A percentile compares a stretch with the other conserved stretches of the same genome.
These are phyloP conservation scores for Eublepharis macularius DNA, from an alignment of 2,113 vertebrate species.

Conservation along the genomic window DNA sequence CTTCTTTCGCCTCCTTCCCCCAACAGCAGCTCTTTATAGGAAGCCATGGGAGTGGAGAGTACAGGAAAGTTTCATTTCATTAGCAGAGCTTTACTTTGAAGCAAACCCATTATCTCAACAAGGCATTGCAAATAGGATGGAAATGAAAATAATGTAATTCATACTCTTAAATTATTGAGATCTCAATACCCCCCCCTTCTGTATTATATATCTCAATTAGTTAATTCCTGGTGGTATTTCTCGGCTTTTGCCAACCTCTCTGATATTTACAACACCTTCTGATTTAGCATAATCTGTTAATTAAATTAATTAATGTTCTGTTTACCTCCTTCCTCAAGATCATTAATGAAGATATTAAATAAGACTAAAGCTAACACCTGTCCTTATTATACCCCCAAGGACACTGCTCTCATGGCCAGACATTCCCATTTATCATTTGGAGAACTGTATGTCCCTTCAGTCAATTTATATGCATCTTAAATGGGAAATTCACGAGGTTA, in stretches of 20 bases:
- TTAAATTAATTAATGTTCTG: slow-evolving; percentile 18
- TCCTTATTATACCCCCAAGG: not conserved
- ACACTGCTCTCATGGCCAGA: slow-evolving; percentile 1
- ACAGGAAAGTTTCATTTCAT: too few species aligned
- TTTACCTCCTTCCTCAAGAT: not conserved
- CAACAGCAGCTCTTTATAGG: too few species aligned
- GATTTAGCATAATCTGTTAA: slow-evolving; percentile 8
- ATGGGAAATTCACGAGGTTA: not conserved
- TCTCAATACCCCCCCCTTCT: fast-evolving
- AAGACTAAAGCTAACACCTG: not conserved
- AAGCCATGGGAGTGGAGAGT: too few species aligned
- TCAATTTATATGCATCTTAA: not conserved
- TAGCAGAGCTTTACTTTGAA: too few species aligned
- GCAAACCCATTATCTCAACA: not conserved
- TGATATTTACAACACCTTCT: not conserved
- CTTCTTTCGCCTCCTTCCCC: too few species aligned
- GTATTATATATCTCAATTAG: not conserved
- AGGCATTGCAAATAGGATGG: not conserved
- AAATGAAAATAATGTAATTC: not conserved
- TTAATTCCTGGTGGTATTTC: not conserved
- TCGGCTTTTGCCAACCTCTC: not conserved
- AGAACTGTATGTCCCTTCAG: slow-evolving; percentile 1
- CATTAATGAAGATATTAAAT: slow-evolving; percentile 28
- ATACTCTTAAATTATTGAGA: not conserved
- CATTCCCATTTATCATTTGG: not conserved